Base-by-base conservation (phyloP, 2,888 invertebrate species). In the Syrista parreyssii region DNA sequence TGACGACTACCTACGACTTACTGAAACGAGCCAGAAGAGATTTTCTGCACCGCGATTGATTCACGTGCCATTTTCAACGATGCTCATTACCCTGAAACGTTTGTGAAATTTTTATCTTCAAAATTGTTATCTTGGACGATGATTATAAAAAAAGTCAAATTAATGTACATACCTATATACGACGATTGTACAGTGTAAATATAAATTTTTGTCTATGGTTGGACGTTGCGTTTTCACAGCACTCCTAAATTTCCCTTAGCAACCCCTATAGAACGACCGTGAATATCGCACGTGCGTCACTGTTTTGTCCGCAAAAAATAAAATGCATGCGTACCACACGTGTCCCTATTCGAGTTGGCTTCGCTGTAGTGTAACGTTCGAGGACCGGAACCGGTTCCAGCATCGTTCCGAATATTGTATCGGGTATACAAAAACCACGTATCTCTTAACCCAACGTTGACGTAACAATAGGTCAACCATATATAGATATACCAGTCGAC, bases 291-390 rank as follows among this genome's bases (percentile, higher is more conserved):
- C 71, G 71, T 71, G 73, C 12, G 30, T 68, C 31, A 31, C 36
- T 76, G 15, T 35, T 68, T 34, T 33, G 23, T 15, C n/a, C 69
- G 55, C 75, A 73, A 35, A 23, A 33, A 35, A 71, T 55, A 69
- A 71, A 71, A 71, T 31, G 31, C 31, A 33, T 71, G 83, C 81
- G 81, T 82, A 84, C 79, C 79, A 83, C 84, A 82, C 80, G 77
- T 83, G 83, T 79, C 82, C 78, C 71, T 79, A 84, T 84, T 85
- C 84, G 84, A 86, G 85, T 86, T 80, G 83, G 82, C 82, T 84
- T 81, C 78, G 82, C 82, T 75, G 79, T 77, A 84, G 82, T 80
- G 81, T 81, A 55, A 23, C 9, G 23, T 23, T 23, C 9, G 55
- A 55, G 23, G 9, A 55, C 55, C 55, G 55, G 55, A 55, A 55